Percentiles rank a stretch among this genome's conserved stretches.
These are phyloP conservation scores for Macaca mulatta DNA, from an alignment of 2,113 vertebrate species.

Conservation along the genomic window DNA sequence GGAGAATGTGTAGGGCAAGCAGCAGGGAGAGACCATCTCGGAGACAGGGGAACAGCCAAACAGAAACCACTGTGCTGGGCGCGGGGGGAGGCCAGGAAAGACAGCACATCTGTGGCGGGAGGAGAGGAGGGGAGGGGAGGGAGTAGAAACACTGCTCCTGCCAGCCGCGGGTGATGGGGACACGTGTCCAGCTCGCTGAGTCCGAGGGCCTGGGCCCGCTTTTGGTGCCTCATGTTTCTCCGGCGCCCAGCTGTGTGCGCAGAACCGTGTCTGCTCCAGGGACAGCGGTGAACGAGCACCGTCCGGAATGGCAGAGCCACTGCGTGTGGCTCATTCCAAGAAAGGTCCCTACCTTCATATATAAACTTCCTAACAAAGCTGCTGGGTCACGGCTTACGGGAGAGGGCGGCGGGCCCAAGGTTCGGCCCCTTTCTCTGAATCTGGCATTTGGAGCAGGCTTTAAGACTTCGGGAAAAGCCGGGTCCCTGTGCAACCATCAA, in stretches of 20 bases:
- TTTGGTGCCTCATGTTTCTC: neutral
- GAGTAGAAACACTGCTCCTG: too few species aligned
- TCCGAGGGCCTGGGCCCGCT: neutral
- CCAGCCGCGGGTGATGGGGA: neutral
- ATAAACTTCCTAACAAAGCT: neutral
- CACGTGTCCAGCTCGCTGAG: neutral
- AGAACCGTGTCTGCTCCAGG: fast-evolving
- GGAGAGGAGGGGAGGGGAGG: neutral
- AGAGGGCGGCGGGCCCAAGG: neutral
- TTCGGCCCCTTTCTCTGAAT: fast-evolving
- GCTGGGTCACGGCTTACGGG: neutral
- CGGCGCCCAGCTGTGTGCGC: fast-evolving
- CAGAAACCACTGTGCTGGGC: neutral
- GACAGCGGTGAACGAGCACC: neutral
- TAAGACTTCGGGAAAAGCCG: neutral
- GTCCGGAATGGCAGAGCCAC: neutral
- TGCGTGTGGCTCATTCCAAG: neutral
- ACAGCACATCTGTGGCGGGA: neutral
- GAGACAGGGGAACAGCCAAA: neutral
- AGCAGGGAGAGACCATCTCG: neutral
- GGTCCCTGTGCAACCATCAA: neutral
- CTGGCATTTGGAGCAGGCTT: neutral
- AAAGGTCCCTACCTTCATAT: neutral
- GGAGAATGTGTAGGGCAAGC: neutral
- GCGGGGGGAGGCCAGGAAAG: neutral